Base-by-base conservation (phyloP, 2,888 invertebrate genomes). In the Bursaphelenchus okinawaensis region DNA sequence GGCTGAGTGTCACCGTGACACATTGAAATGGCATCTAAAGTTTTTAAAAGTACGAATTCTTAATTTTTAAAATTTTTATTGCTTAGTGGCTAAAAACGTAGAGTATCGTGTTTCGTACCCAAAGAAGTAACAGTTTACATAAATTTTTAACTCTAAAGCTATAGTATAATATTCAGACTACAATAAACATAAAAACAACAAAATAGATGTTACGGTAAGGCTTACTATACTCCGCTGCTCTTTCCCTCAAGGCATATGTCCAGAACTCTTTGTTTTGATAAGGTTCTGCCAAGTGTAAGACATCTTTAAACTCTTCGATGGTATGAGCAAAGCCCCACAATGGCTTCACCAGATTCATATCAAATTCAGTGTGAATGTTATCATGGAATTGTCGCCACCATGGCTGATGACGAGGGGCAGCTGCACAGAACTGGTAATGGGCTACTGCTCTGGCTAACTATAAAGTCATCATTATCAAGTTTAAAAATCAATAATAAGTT, bases 1-100 rank as follows among this genome's bases (percentile, higher is more conserved):
- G 60, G 60, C 28, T 59, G 60, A 26, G 19, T n/a, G 6, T 56
- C 56, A 22, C 26, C 23, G 26, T 56, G 56, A 19, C 23, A 19
- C 56, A 59, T 59, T 4, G 29, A 20, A 16, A 40, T 59, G 51
- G 60, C 60, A 6, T 59, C 60, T 59, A 50, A 8, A 56, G 29
- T n/a, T n/a, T n/a, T n/a, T n/a, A n/a, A 16, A 40, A n/a, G n/a
- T n/a, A n/a, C n/a, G n/a, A n/a, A n/a, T n/a, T n/a, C n/a, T n/a
- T n/a, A n/a, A n/a, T n/a, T 40, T 16, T 54, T 54, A 19, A 20
- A n/a, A 54, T 8, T 12, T 12, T 20, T 8, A 54, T 19, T 12
- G 9, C 8, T 8, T 20, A 54, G 19, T 19, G 9, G 55, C 8
- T 12, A 12, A 24, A 50, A 19, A 56, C 57, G 8, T 23, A 56